Evolutionary conservation across 2,797 vertebrate species (phyloP).

Genomic region (Halcyon chelicuti): DNA sequence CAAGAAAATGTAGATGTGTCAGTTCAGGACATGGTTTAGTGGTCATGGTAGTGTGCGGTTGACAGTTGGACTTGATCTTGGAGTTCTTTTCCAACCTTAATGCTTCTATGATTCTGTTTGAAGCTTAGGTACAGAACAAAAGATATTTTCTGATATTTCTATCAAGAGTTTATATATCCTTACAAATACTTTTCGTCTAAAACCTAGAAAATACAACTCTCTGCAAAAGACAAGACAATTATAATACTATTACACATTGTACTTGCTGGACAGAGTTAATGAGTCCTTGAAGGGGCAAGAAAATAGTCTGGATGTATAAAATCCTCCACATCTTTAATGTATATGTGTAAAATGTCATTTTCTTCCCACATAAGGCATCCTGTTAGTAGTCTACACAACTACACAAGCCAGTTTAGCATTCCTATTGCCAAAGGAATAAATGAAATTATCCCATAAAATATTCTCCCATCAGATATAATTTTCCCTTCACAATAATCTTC

Average conservation of each 20-base stretch:
- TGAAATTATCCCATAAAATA: not conserved
- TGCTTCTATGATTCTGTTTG: not conserved
- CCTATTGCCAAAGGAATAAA: not conserved
- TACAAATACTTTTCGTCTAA: not conserved
- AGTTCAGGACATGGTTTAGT: too few species aligned
- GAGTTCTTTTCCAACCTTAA: too few species aligned
- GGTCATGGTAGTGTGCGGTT: too few species aligned
- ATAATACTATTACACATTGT: not conserved
- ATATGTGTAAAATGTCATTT: not conserved
- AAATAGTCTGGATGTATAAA: not conserved
- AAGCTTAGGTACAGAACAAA: not conserved
- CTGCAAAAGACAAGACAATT: not conserved
- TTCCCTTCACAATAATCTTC: not conserved
- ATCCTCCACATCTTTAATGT: not conserved
- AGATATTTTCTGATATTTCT: not conserved
- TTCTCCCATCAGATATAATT: not conserved
- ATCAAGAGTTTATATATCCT: not conserved
- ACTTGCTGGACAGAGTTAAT: not conserved
- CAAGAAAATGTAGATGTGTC: too few species aligned
- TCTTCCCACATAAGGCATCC: not conserved
- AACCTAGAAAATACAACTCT: not conserved
- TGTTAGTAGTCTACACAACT: not conserved
- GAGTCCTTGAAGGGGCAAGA: not conserved
- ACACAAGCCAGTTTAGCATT: not conserved
- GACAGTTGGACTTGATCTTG: too few species aligned